Base-by-base conservation (phyloP, 2,113 vertebrate species). In the Pagrus major region DNA sequence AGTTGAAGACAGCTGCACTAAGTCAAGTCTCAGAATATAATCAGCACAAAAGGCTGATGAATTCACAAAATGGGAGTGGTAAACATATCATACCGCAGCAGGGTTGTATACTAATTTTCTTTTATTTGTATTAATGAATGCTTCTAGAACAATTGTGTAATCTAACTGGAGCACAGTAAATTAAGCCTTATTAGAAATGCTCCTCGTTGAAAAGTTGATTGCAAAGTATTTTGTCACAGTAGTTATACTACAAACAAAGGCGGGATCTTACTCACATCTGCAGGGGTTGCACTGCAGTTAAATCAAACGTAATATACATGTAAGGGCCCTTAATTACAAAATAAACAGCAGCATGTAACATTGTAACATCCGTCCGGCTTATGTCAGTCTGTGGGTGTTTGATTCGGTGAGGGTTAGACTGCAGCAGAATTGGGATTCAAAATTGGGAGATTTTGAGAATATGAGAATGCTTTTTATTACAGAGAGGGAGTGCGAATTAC, bases 391-490 rank as follows among this genome's bases (percentile, higher is more conserved):
- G 66, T 72, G 51, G 25, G 65, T 56, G 61, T 49, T 64, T 85
- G 71, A 63, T 51, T 79, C 71, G 33, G 46, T 65, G 58, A 64
- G 35, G 71, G 84, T 76, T n/a, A 76, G 25, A 79, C 29, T 10
- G 74, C 54, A 76, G 47, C 27, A 58, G 69, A 74, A 31, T 15
- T 72, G 44, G 67, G 47, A 86, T 86, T 58, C 33, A 56, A 46
- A 46, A 14, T 3, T 44, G 15, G 41, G 58, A 77, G 49, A 64
- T 84, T 58, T 51, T 49, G 37, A 74, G 65, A 83, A 86, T 84
- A 69, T n/a, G n/a, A n/a, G n/a, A n/a, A n/a, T 86, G 61, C 71
- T 86, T 85, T 77, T 83, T 73, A 71, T 74, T 77, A 71, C 46
- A 27, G 54, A 71, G 64, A 42, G 29, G 63, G 35, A 72, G 63